Evolutionary conservation across 1,140 invertebrate genomes (phyloP).

Genomic region (Daktulosphaira vitifoliae): DNA sequence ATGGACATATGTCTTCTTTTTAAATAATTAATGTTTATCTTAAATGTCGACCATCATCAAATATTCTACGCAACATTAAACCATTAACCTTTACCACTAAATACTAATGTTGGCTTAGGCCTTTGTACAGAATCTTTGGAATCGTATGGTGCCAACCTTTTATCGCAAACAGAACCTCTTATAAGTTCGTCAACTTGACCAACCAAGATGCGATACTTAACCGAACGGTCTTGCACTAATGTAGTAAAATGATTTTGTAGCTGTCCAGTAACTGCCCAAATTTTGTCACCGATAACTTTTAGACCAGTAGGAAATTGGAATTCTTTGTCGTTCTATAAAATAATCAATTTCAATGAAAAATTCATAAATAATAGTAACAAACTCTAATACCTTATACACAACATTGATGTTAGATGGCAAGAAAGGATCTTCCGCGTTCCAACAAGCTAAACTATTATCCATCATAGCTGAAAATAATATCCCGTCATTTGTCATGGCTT

Average conservation of each 20-base stretch:
- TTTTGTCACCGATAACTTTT: constrained; percentile 35
- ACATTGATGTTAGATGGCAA: constrained; percentile 30
- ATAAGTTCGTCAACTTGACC: constrained; percentile 34
- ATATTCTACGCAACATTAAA: too few relatives aligned
- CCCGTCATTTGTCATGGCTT: constrained; percentile 42
- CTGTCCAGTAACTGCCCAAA: constrained; percentile 36
- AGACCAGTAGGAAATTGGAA: constrained; percentile 39
- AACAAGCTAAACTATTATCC: constrained; percentile 43
- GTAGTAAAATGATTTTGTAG: constrained; percentile 38
- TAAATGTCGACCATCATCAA: too few relatives aligned
- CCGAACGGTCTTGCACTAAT: constrained; percentile 7
- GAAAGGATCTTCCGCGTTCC: constrained; percentile 40
- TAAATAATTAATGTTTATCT: too few relatives aligned
- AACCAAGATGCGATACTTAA: constrained; percentile 37
- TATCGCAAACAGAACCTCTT: constrained; percentile 35
- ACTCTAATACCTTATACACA: constrained; percentile 36
- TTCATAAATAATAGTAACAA: background rate
- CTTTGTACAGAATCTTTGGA: background rate
- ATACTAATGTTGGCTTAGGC: background rate
- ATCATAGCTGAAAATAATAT: constrained; percentile 41
- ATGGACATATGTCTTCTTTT: too few relatives aligned
- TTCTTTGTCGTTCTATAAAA: constrained; percentile 36
- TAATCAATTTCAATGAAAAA: background rate
- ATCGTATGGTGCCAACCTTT: constrained; percentile 21
- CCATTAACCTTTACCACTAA: background rate